These are phyloP conservation scores for Bubo scandiacus DNA, from an alignment of 2,113 vertebrate genomes.

Conservation along the genomic window DNA sequence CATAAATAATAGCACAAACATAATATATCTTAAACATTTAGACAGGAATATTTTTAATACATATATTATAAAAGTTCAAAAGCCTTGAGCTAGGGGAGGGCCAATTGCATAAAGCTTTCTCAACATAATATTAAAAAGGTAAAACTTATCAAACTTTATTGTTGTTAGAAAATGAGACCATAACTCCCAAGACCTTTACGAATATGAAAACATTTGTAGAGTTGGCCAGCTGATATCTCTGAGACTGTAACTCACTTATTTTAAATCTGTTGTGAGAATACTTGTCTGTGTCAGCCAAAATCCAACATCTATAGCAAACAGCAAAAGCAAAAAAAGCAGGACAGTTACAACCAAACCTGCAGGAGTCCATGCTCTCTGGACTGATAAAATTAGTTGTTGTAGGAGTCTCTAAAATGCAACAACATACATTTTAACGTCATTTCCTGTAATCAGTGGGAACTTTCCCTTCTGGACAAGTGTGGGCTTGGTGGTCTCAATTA, in stretches of 20 bases:
- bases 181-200: not conserved
- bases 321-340: not conserved
- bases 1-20: not conserved
- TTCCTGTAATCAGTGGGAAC: not conserved
- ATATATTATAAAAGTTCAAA: not conserved
- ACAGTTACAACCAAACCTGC: not conserved
- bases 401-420: not conserved
- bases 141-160: not conserved
- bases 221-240: not conserved
- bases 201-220: not conserved
- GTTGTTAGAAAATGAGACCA: not conserved
- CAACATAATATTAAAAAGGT: not conserved
- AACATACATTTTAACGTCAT: not conserved
- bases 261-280: not conserved
- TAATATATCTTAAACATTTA: not conserved
- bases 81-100: not conserved
- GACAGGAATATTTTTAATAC: not conserved
- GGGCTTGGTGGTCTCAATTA: not conserved
- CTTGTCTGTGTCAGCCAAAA: not conserved
- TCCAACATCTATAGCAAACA: not conserved
- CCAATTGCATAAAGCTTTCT: not conserved
- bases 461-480: not conserved
- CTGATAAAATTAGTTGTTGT: not conserved
- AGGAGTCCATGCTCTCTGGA: fast-evolving
- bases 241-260: not conserved